Percentiles rank a stretch among this genome's conserved stretches.
Evolutionary conservation across 2,797 vertebrate species (phyloP).

Genomic region (Odontamblyopus rebecca): DNA sequence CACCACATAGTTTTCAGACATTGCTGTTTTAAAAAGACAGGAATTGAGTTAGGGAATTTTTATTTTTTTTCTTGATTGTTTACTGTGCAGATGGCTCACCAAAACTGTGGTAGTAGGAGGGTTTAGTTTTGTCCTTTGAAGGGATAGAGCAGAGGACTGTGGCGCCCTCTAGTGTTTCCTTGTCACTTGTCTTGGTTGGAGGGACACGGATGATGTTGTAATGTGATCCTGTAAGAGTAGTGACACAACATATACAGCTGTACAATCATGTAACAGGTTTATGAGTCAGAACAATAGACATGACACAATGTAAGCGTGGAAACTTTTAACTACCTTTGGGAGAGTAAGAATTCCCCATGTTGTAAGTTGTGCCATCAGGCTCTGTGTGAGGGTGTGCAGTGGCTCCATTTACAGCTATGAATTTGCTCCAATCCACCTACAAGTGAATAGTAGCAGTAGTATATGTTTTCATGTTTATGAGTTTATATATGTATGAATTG

Average conservation of each 20-base stretch:
- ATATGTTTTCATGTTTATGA: not conserved
- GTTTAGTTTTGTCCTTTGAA: conserved; percentile 77
- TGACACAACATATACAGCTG: not conserved
- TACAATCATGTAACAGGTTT: not conserved
- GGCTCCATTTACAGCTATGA: conserved; percentile 88
- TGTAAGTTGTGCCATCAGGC: conserved; percentile 86
- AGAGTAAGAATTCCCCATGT: conserved; percentile 91
- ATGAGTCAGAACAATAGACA: not conserved
- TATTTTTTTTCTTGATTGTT: not conserved
- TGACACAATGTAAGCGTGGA: not conserved
- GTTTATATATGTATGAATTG: not conserved
- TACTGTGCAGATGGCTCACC: conserved; percentile 73
- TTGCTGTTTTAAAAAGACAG: conserved; percentile 70
- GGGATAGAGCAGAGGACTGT: conserved; percentile 85
- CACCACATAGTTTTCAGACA: conserved; percentile 90
- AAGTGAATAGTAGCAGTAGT: not conserved
- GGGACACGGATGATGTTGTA: conserved; percentile 91
- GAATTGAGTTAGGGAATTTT: not conserved
- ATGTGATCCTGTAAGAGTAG: conserved; percentile 75
- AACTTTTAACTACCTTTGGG: conserved; percentile 70
- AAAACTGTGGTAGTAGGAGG: conserved; percentile 95
- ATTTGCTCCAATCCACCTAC: conserved; percentile 91
- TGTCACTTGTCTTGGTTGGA: conserved; percentile 62
- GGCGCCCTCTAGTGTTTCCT: conserved; percentile 81
- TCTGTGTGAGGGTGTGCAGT: conserved; percentile 92